These are phyloP conservation scores for Poecilia picta DNA, from an alignment of 2,797 vertebrate species.

Conservation along the genomic window DNA sequence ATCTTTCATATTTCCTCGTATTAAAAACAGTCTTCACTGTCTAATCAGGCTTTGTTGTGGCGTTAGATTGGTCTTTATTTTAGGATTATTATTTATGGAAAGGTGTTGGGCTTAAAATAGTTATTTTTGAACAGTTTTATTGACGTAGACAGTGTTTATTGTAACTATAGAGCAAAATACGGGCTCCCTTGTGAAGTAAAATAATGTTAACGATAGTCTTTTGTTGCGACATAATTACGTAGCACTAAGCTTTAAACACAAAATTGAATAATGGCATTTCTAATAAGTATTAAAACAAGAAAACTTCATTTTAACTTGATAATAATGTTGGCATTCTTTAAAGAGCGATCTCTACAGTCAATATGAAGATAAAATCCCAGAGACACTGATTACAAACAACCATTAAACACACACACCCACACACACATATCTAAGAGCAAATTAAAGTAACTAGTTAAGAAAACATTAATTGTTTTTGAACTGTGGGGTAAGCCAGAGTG, in stretches of 20 bases:
- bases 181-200: background rate
- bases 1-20: background rate
- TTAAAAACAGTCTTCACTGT: background rate
- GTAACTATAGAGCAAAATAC: background rate
- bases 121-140: background rate
- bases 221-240: background rate
- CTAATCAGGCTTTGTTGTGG: background rate
- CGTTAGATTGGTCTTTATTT: background rate
- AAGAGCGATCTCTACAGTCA: background rate
- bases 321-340: background rate
- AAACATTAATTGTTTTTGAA: background rate
- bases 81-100: background rate
- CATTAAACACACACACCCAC: background rate
- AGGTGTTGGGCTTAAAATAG: background rate
- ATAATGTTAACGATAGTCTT: background rate
- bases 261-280: background rate
- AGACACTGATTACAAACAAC: background rate
- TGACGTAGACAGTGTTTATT: background rate
- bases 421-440: background rate
- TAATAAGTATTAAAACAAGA: background rate
- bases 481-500: background rate
- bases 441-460: background rate
- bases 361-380: background rate
- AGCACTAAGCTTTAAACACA: background rate
- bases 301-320: background rate